Conservation (phyloP, 1,140 invertebrate genomes). For the Ceratina japonica region DNA sequence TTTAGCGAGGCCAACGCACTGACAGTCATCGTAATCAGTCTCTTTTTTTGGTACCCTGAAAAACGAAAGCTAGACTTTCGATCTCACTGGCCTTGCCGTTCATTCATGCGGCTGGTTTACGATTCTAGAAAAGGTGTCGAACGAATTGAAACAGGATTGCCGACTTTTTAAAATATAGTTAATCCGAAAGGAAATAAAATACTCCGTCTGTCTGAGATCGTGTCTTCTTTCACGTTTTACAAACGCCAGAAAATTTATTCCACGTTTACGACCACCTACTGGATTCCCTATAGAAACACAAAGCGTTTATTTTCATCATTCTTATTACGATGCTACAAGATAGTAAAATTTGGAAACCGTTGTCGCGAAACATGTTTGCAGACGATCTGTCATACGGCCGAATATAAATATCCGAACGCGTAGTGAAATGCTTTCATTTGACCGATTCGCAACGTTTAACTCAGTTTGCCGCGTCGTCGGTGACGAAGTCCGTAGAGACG, state of each 20-base stretch:
- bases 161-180: background rate
- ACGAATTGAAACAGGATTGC: too few relatives aligned
- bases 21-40: background rate
- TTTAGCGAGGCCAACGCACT: background rate
- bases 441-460: background rate
- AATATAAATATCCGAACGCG: background rate
- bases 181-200: background rate
- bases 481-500: background rate
- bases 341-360: too few relatives aligned
- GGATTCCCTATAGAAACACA: too few relatives aligned
- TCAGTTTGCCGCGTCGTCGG: background rate
- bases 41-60: constrained; percentile 16
- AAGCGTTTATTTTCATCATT: too few relatives aligned
- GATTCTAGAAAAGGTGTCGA: background rate
- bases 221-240: too few relatives aligned
- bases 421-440: background rate
- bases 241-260: too few relatives aligned
- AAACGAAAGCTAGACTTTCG: constrained; percentile 44
- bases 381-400: background rate
- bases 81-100: constrained; percentile 41
- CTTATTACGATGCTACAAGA: too few relatives aligned
- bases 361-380: too few relatives aligned
- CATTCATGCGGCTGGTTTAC: constrained; percentile 28
- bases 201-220: too few relatives aligned
- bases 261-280: too few relatives aligned